Evolutionary conservation across 2,888 invertebrate genomes (phyloP).

Genomic region (Neria commutata): DNA sequence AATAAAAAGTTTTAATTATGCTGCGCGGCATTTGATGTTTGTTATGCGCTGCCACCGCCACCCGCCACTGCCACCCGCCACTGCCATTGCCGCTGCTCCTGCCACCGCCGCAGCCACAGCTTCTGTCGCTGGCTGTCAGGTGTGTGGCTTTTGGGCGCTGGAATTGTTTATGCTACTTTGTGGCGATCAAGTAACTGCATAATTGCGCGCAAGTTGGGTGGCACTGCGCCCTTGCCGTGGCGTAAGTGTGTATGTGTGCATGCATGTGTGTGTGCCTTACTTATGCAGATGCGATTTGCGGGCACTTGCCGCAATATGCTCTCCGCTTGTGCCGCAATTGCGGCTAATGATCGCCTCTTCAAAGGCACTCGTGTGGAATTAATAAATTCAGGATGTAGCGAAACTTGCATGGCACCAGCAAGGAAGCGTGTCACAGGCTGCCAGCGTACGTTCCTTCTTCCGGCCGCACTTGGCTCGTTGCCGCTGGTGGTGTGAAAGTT

Average conservation of each 20-base stretch:
- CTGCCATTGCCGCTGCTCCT: constrained; percentile 29
- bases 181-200: constrained; percentile 46
- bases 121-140: background rate
- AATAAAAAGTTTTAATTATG: constrained; percentile 18
- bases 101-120: background rate
- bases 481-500: too few relatives aligned
- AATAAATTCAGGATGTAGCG: constrained; percentile 31
- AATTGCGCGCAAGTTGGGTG: constrained; percentile 41
- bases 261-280: too few relatives aligned
- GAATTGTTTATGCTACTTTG: constrained; percentile 50
- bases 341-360: constrained; percentile 57
- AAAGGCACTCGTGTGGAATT: constrained; percentile 51
- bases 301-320: too few relatives aligned
- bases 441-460: too few relatives aligned
- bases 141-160: background rate
- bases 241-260: too few relatives aligned
- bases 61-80: constrained; percentile 3
- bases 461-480: too few relatives aligned
- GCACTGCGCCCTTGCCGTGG: too few relatives aligned
- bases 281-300: too few relatives aligned
- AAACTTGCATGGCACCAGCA: too few relatives aligned
- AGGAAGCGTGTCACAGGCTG: too few relatives aligned
- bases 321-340: constrained; percentile 23
- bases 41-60: background rate
- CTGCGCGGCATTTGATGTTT: constrained; percentile 20